Conservation (phyloP, 2,113 vertebrate genomes). For the Pseudorasbora parva region DNA sequence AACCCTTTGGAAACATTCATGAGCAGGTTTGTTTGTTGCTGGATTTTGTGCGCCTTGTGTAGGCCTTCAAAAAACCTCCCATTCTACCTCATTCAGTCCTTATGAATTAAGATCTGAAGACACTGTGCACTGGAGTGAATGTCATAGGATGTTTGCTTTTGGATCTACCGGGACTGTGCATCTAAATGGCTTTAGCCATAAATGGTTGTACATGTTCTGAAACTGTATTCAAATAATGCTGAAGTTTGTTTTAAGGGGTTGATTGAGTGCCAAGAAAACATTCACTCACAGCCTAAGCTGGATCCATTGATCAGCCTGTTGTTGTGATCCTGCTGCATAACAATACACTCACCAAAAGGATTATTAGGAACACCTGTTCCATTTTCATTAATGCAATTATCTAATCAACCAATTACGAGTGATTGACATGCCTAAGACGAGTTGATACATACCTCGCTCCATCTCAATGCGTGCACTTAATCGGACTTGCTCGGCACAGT, state of each 20-base stretch:
- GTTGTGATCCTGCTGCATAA: neutral
- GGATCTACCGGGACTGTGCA: neutral
- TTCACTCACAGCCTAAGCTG: neutral
- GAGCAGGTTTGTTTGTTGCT: neutral
- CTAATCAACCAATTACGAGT: too few relatives aligned
- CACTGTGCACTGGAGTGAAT: neutral
- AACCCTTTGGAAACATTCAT: constrained; percentile 20
- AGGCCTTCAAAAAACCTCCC: neutral
- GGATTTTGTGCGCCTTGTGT: neutral
- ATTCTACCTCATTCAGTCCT: constrained; percentile 23
- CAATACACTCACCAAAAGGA: too few relatives aligned
- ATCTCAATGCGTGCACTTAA: too few relatives aligned
- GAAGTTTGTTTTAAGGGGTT: neutral
- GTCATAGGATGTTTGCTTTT: neutral
- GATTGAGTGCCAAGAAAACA: constrained; percentile 1
- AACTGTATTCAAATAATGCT: constrained; percentile 6
- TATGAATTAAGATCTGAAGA: constrained; percentile 16
- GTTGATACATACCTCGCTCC: too few relatives aligned
- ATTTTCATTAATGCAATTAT: too few relatives aligned
- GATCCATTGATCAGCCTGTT: neutral
- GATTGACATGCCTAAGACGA: too few relatives aligned
- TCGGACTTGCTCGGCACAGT: too few relatives aligned
- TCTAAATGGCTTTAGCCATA: neutral
- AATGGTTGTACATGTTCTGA: neutral
- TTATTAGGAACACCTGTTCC: too few relatives aligned